Percentiles rank a stretch among this genome's conserved stretches.
Evolutionary conservation across 2,888 invertebrate genomes (phyloP).

Genomic region (Cephus nigrinus): DNA sequence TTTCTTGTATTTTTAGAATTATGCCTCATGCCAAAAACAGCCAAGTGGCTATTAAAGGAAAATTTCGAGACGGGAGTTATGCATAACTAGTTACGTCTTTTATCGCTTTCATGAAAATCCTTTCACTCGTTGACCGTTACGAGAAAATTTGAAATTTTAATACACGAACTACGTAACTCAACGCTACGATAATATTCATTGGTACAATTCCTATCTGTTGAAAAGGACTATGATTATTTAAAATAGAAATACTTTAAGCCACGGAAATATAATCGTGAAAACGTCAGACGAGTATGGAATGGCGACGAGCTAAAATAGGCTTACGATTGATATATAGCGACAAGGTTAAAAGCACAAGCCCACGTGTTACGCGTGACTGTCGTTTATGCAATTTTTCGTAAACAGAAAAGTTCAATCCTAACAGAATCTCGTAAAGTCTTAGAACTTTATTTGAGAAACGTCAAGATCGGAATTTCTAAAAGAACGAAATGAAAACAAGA

Average conservation of each 20-base stretch:
- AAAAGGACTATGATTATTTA: neutral
- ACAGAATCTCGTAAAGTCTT: neutral
- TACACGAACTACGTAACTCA: neutral
- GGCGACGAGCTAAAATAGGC: neutral
- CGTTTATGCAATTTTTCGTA: constrained; percentile 28
- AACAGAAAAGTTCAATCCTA: neutral
- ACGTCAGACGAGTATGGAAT: neutral
- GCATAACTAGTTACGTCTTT: neutral
- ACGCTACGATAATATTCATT: neutral
- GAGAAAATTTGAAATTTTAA: neutral
- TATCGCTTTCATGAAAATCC: neutral
- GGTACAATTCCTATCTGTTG: neutral
- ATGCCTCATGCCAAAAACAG: neutral
- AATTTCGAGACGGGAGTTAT: neutral
- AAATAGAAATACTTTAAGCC: neutral
- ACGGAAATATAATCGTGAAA: neutral
- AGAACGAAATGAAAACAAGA: neutral
- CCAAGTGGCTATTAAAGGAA: neutral
- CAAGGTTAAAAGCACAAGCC: constrained; percentile 37
- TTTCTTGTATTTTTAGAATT: constrained; percentile 19
- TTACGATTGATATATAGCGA: constrained; percentile 3
- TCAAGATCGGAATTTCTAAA: neutral
- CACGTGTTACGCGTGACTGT: constrained; percentile 27
- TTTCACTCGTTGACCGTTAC: neutral
- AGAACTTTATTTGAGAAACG: neutral